Base-by-base conservation (phyloP, 2,113 vertebrate genomes). In the Heteronetta atricapilla region DNA sequence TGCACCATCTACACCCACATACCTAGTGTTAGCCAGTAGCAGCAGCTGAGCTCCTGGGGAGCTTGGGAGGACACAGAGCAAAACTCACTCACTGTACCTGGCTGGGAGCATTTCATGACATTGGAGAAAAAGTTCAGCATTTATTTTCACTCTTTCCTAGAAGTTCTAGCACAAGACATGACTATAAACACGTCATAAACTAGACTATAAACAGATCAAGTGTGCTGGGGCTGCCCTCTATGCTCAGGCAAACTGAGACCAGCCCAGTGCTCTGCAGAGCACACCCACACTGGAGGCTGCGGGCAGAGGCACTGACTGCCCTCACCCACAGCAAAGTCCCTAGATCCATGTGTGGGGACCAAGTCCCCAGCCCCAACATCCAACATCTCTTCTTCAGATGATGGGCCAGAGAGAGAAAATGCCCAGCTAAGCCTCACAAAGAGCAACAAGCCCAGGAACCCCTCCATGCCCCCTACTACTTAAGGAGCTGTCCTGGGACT, bases 1-100 rank as follows among this genome's bases (percentile, higher is more conserved):
- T 29, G 3, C 17, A 22, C 8, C n/a, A 4, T 55, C 55, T 11
- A 9, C 6, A 55, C 4, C 58, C 14, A 29, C 2, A 0, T 15
- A 34, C n/a, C 23, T 17, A 53, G 33, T 1, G 0, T 25, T 6
- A 67, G 17, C 31, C 26, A 21, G 11, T 0, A 29, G 38, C 42
- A 12, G 29, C 0, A 52, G 26, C 23, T 36, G 5, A 8, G 85
- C 82, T 73, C 15, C 22, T 42, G 2, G 8, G 2, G 44, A 91
- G 29, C 26, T 72, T 34, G 3, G 13, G 58, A 17, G 29, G 11
- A 58, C 17, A 18, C 1, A 33, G 29, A 73, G 18, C 46, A 67
- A 13, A 6, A 34, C 1, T 2, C 9, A 8, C 31, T 2, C 9
- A 8, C n/a, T 6, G 2, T 34, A 34, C 18, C 18, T 53, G 16